These are phyloP conservation scores for Horisme vitalbata DNA, from an alignment of 2,888 invertebrate species.

Conservation along the genomic window DNA sequence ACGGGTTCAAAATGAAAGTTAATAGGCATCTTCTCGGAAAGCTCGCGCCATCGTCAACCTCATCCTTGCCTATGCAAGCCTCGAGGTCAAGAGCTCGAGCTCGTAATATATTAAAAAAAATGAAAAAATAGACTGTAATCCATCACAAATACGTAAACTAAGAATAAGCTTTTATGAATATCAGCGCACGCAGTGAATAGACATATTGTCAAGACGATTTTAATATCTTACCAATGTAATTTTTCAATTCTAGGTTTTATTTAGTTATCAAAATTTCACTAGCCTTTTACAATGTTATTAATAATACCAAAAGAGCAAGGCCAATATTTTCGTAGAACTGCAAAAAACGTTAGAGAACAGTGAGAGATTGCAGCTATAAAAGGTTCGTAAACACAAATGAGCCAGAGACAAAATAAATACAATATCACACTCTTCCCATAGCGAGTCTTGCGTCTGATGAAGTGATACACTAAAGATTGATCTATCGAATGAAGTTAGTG, in stretches of 20 bases:
- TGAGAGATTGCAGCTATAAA: conserved; percentile 42
- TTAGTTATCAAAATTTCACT: conserved; percentile 82
- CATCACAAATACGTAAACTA: conserved; percentile 13
- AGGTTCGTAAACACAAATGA: conserved; percentile 1
- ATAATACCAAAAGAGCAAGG: conserved; percentile 74
- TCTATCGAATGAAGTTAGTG: conserved; percentile 33
- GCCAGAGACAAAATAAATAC: conserved; percentile 15
- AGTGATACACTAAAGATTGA: conserved; percentile 38
- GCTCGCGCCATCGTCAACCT: no score
- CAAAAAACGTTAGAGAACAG: conserved; percentile 45
- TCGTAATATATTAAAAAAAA: no score
- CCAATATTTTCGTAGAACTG: conserved; percentile 63
- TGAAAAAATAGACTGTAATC: no score
- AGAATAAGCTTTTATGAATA: conserved; percentile 27
- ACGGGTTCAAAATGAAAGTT: no score
- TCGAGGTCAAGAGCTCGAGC: no score
- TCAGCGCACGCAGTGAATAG: conserved; percentile 36
- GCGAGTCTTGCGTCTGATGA: conserved; percentile 39
- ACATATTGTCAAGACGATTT: conserved; percentile 46
- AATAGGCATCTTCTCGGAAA: no score
- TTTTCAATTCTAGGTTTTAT: conserved; percentile 76
- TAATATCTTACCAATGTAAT: conserved; percentile 65
- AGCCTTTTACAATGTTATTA: conserved; percentile 79
- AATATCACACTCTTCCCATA: conserved; percentile 43
- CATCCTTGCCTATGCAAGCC: no score